Evolutionary conservation across 1,140 invertebrate species (phyloP), one percentile per base, ranked within the genome.

Genomic region (Drosophila kanapiae): DNA sequence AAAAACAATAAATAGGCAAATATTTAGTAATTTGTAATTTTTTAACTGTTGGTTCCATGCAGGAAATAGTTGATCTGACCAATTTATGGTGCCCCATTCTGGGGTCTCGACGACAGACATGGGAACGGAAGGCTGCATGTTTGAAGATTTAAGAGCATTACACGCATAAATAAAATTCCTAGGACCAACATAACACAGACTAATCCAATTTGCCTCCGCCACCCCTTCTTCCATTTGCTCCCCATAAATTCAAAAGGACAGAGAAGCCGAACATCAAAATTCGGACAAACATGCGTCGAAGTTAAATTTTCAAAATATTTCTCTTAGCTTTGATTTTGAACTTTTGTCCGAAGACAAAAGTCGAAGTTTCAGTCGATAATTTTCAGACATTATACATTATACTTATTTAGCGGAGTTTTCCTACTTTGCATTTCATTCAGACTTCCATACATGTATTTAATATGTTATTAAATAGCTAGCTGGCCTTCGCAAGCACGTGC

Each of bases 81-180:
- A 23, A 23, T 23, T 23, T 23, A 23, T 23, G 23, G 23, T 23
- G 23, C 1, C 23, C 23, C 23, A 23, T 23, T 23, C 23, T 23
- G 23, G 23, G 23, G 23, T 23, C 23, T 23, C 23, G 23, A 23
- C 23, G 3, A 23, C 23, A 23, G 23, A 23, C 23, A 23, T 23
- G 23, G 23, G 23, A 61, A 68, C 40, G 57, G 49, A 72, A 51
- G 59, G 75, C 60, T 65, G 64, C 74, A 62, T 64, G 80, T 74
- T 78, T n/a, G 33, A 48, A 60, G 70, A 78, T 82, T 79, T 78
- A 47, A 71, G 67, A 79, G 76, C 75, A 78, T 82, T 84, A 71
- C 62, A 72, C 76, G 80, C 80, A 80, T 82, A 84, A 84, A 84
- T 82, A 84, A 84, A 76, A 83, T 58, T 62, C 77, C 77, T 68